Evolutionary conservation across 2,797 vertebrate genomes (phyloP).

Genomic region (Sebastes trivittatus): DNA sequence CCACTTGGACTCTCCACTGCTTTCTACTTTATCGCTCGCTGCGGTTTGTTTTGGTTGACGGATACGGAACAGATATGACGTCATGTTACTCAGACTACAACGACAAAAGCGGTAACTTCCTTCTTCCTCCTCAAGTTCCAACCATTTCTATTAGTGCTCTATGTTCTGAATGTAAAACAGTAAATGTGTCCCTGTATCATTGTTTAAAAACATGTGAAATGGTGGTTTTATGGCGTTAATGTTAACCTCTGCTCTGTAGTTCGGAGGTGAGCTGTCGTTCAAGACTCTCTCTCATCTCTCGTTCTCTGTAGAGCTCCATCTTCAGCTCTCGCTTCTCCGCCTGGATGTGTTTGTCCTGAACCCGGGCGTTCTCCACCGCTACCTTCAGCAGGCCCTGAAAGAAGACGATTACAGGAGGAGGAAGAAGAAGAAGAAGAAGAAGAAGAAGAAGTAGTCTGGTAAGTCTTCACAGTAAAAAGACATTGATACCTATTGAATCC

Average conservation of each 20-base stretch:
- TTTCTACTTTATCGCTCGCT: too few species aligned
- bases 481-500: background rate
- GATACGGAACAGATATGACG: too few species aligned
- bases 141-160: too few species aligned
- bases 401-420: accelerated
- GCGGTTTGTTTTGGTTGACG: too few species aligned
- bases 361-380: slow-evolving; percentile 95
- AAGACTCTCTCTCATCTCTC: slow-evolving; percentile 92
- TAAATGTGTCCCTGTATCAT: too few species aligned
- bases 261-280: slow-evolving; percentile 93
- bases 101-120: too few species aligned
- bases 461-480: background rate
- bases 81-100: too few species aligned
- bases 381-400: slow-evolving; percentile 94
- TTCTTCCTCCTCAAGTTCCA: too few species aligned
- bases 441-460: too few species aligned
- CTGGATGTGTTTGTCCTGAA: slow-evolving; percentile 96
- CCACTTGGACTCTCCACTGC: too few species aligned
- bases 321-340: slow-evolving; percentile 94
- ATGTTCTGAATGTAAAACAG: background rate
- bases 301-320: slow-evolving; percentile 93
- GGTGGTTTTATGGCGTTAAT: background rate
- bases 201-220: too few species aligned
- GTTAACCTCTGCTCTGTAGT: slow-evolving; percentile 87
- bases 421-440: background rate